Evolutionary conservation across 2,113 vertebrate species (phyloP), one percentile per base, ranked within the genome.

Genomic region (Cavia porcellus): DNA sequence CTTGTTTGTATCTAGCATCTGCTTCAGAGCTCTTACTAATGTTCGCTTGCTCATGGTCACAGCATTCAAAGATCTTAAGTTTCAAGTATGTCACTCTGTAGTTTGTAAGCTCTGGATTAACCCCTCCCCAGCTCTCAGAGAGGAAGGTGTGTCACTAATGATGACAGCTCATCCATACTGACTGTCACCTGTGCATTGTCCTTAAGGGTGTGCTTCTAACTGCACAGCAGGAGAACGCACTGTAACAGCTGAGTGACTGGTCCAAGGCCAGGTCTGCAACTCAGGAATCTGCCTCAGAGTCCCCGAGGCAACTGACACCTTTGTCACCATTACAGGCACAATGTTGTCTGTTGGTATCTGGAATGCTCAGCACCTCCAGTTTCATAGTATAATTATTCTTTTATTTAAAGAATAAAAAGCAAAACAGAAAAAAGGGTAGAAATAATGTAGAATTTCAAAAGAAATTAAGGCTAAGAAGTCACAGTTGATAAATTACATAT

Each of bases 31-130:
- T 83, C 35, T 42, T n/a, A 30, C 38, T 87, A 17, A 10, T 28
- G 6, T 82, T 83, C 61, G 55, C 42, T 83, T 90, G 15, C 0
- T 90, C 72, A 22, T 64, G n/a, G 6, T n/a, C 30, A 50, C 62
- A 52, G 45, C 5, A 38, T 80, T 95, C 57, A 96, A 82, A 89
- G 14, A 91, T 38, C 50, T 72, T 57, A 59, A 86, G 28, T 95
- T 97, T 70, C 20, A 72, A 90, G 32, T 12, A 4, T 75, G 1
- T 72, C 10, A 24, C 14, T 47, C 24, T 4, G 3, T 55, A 42
- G 22, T 82, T 88, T 38, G 72, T 32, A 79, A 81, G 61, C 6
- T 35, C 32, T 45, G 9, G 22, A 35, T 15, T 10, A 0, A 47
- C 3, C 19, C 12, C 6, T 19, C 24, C 19, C 38, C 62, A 89